These are phyloP conservation scores for Benitochromis conjunctus DNA, from an alignment of 2,113 vertebrate genomes.

Conservation along the genomic window DNA sequence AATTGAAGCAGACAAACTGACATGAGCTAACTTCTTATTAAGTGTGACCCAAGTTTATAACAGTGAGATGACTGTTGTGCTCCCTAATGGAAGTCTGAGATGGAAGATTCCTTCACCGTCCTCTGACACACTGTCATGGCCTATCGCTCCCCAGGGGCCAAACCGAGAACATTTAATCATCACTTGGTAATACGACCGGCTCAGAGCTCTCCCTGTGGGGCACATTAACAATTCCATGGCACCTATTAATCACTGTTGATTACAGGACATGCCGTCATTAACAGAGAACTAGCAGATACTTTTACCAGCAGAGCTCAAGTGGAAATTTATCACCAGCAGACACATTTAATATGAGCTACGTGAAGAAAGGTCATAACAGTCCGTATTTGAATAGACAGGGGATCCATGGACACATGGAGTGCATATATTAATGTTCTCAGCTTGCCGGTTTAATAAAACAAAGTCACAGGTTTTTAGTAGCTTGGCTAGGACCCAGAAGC, in stretches of 20 bases:
- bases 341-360: not conserved
- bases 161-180: constrained; percentile 54
- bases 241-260: constrained; percentile 62
- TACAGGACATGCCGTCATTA: constrained; percentile 49
- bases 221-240: constrained; percentile 52
- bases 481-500: not conserved
- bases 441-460: not conserved
- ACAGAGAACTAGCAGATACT: constrained; percentile 11
- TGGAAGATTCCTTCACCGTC: constrained; percentile 12
- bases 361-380: not conserved
- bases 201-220: constrained; percentile 37
- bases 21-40: not conserved
- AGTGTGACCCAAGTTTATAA: not conserved
- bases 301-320: constrained; percentile 20
- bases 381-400: not conserved
- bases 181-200: constrained; percentile 30
- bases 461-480: not conserved
- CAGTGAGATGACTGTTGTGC: not conserved
- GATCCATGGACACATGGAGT: not conserved
- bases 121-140: constrained; percentile 41
- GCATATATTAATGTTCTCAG: not conserved
- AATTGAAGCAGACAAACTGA: constrained; percentile 10
- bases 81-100: constrained; percentile 10
- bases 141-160: not conserved
- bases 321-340: constrained; percentile 28